Conservation (phyloP, 1,140 invertebrate genomes). For the Drosophila navojoa region DNA sequence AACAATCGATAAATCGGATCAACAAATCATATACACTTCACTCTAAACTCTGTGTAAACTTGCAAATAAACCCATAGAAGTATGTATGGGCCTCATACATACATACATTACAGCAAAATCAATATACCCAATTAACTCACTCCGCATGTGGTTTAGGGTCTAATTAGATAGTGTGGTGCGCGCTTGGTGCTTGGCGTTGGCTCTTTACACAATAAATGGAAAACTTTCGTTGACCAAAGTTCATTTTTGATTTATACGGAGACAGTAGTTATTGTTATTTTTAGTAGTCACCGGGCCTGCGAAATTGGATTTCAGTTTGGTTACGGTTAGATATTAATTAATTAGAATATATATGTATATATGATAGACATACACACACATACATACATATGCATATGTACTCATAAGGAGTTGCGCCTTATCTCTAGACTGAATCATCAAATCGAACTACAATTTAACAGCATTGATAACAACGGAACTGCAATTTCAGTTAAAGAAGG, state of each 20-base stretch:
- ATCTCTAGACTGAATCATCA: constrained; percentile 35
- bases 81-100: too few species aligned
- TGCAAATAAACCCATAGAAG: too few species aligned
- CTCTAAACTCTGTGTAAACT: too few species aligned
- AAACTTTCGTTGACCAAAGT: constrained; percentile 44
- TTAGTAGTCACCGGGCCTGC: constrained; percentile 54
- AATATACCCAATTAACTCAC: too few species aligned
- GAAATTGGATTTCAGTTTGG: constrained; percentile 7
- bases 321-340: constrained; percentile 70
- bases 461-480: constrained; percentile 46
- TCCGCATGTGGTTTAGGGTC: too few species aligned
- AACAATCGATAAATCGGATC: too few species aligned
- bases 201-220: constrained; percentile 7
- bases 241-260: constrained; percentile 36
- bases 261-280: constrained; percentile 45
- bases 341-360: constrained; percentile 53
- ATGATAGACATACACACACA: background rate
- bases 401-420: constrained; percentile 9
- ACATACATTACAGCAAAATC: too few species aligned
- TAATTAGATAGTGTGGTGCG: too few species aligned
- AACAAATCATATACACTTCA: too few species aligned
- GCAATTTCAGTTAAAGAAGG: background rate
- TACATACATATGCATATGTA: background rate
- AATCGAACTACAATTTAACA: constrained; percentile 37
- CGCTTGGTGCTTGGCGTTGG: background rate